phyloP scores from a whole-genome alignment of 2,888 invertebrate species.

The Notodonta dromedarius region DNA sequence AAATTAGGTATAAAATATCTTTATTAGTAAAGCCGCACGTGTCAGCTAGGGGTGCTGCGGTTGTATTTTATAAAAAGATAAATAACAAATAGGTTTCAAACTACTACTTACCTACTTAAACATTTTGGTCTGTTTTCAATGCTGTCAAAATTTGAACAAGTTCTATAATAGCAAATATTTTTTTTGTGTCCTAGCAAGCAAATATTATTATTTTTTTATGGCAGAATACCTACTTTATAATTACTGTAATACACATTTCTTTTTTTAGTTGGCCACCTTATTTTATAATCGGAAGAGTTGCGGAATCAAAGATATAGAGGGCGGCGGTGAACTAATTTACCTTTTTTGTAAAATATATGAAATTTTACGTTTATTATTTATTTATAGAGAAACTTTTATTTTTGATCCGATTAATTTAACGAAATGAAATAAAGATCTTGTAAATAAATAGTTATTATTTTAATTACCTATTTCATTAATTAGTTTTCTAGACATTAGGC shows the following conservation, averaged over 20 bases:
- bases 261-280: too few species aligned
- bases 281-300: too few species aligned
- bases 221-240: not conserved
- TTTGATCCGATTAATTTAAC: constrained; percentile 45
- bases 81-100: not conserved
- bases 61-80: not conserved
- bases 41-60: not conserved
- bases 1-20: too few species aligned
- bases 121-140: not conserved
- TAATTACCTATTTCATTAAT: not conserved
- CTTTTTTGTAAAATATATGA: constrained; percentile 22
- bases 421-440: constrained; percentile 35
- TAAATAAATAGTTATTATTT: constrained; percentile 15
- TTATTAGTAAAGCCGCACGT: too few species aligned
- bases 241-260: too few species aligned
- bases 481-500: too few species aligned
- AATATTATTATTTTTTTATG: too few species aligned
- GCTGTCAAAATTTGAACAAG: not conserved
- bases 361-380: constrained; percentile 40
- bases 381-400: constrained; percentile 48
- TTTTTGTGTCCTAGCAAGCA: too few species aligned
- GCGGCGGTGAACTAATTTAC: not conserved
- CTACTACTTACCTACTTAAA: too few species aligned
- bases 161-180: too few species aligned
- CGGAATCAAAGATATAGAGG: too few species aligned